A percentile compares a stretch with the other conserved stretches of the same genome.
Conservation (phyloP, 1,140 invertebrate genomes). For the Onthophagus taurus region DNA sequence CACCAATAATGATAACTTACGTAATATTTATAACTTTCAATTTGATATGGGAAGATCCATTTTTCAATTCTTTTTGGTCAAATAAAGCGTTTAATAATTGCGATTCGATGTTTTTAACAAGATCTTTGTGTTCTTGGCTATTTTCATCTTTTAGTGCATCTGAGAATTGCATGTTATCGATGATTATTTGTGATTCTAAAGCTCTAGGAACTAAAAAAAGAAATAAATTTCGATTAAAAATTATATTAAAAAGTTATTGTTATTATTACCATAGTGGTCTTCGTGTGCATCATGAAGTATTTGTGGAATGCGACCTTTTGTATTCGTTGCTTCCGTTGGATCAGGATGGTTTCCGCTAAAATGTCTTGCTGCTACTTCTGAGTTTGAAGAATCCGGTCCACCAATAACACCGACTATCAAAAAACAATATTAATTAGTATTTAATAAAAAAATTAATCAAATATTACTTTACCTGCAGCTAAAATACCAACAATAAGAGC, state of each 20-base stretch:
- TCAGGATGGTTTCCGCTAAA: conserved; percentile 13
- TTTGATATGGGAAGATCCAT: conserved; percentile 42
- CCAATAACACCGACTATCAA: conserved; percentile 46
- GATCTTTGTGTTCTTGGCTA: conserved; percentile 50
- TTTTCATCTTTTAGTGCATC: conserved; percentile 47
- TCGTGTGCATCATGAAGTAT: no score
- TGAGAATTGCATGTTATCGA: conserved; percentile 55
- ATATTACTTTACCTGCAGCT: conserved; percentile 56
- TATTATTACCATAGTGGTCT: no score
- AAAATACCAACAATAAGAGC: conserved; percentile 61
- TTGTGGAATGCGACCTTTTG: no score
- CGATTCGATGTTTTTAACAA: conserved; percentile 47
- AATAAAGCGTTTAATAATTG: conserved; percentile 48
- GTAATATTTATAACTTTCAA: conserved; percentile 56
- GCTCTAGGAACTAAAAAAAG: conserved; percentile 53
- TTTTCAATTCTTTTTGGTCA: conserved; percentile 40
- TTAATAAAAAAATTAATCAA: neutral
- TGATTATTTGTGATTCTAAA: conserved; percentile 53
- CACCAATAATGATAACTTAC: conserved; percentile 33
- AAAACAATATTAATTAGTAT: conserved; percentile 8
- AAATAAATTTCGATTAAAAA: no score
- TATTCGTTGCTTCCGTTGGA: no score
- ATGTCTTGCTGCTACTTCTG: conserved; percentile 23
- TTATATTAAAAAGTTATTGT: no score
- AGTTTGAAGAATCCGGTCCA: conserved; percentile 39